Evolutionary conservation across 2,888 invertebrate genomes (phyloP), one percentile per base, ranked within the genome.

Genomic region (Epistrophella euchroma): DNA sequence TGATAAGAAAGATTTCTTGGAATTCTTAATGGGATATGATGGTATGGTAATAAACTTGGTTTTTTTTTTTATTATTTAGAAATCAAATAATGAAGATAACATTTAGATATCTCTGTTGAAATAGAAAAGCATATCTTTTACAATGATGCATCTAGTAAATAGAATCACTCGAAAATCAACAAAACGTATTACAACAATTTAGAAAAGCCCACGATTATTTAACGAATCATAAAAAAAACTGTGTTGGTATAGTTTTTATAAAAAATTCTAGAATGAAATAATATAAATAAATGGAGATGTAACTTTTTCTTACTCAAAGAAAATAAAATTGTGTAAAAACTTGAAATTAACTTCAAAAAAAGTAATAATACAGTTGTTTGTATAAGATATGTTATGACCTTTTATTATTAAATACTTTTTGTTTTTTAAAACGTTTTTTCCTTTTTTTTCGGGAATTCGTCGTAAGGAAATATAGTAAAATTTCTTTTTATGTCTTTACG

Each of bases 1-100:
- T 68, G 68, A 68, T 68, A 68, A 52, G 50, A 37, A 13, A 35
- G 7, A 64, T 17, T 64, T 45, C 64, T 17, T 32, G 32, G 45
- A 64, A 60, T 40, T 58, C 7, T 19, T 15, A 60, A 45, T 64
- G 11, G n/a, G 0, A 11, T 58, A 13, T n/a, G n/a, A 45, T 32
- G 28, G n/a, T 17, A 43, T 28, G 40, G 17, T 28, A 43, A 43
- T 25, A 62, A 60, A 60, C n/a, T 62, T n/a, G 28, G 25, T 43
- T 62, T 62, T n/a, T 43, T 62, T 62, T n/a, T 4, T 62, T 11
- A 17, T 6, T 10, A 58, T 6, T 6, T 10, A 11, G 2, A 11
- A 58, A 13, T 35, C 32, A 58, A 58, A 35, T 19, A 58, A 35
- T 19, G 19, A 35, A 17, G 52, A 52, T 52, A 52, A 22, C 9